Conservation (phyloP, 2,888 invertebrate species). For the Ennomos fuscantarius region DNA sequence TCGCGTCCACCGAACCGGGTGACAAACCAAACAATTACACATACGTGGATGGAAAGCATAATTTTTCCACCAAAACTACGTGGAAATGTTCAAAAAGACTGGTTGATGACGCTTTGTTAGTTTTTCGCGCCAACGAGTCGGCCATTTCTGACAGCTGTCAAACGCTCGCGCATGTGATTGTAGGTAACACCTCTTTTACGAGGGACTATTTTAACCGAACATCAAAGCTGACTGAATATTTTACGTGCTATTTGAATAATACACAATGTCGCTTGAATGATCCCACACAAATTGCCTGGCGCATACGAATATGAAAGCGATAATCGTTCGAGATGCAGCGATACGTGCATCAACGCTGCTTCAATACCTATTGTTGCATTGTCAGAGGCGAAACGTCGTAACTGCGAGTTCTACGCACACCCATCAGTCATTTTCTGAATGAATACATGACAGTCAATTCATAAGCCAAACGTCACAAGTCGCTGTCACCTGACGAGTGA, state of each 20-base stretch:
- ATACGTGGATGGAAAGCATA: conserved; percentile 80
- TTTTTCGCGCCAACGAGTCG: conserved; percentile 74
- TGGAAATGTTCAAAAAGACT: conserved; percentile 67
- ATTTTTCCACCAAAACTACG: conserved; percentile 74
- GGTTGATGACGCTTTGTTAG: conserved; percentile 68
- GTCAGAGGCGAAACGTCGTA: conserved; percentile 62
- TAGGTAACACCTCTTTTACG: conserved; percentile 59
- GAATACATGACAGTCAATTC: conserved; percentile 73
- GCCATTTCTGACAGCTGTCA: conserved; percentile 82
- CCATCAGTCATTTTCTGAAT: conserved; percentile 76
- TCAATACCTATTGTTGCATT: conserved; percentile 77
- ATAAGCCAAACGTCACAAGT: conserved; percentile 72
- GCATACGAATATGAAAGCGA: conserved; percentile 70
- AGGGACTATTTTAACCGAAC: conserved; percentile 33
- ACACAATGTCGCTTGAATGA: conserved; percentile 56
- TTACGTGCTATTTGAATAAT: conserved; percentile 65
- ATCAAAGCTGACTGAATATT: conserved; percentile 48
- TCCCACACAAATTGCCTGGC: conserved; percentile 74
- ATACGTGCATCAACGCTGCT: conserved; percentile 73
- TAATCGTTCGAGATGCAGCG: conserved; percentile 73
- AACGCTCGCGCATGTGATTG: conserved; percentile 59
- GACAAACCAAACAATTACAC: conserved; percentile 84
- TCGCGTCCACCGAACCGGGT: conserved; percentile 59
- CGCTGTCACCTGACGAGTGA: conserved; percentile 65
- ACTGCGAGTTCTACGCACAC: conserved; percentile 58